phyloP scores from a whole-genome alignment of 2,888 invertebrate species.

The Chloroclysta siterata region DNA sequence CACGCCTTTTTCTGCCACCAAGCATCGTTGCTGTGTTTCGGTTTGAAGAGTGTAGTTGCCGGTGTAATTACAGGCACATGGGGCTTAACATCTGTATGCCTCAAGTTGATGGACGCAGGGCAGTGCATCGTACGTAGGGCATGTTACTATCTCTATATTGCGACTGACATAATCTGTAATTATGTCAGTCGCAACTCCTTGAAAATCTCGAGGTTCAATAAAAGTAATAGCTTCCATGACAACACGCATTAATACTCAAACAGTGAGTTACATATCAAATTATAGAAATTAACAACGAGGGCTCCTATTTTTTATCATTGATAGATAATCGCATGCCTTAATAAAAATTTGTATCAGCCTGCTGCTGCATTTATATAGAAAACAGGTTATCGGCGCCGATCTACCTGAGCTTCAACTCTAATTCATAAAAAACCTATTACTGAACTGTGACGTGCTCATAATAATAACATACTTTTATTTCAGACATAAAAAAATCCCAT shows the following conservation, averaged over 20 bases:
- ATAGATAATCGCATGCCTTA: conserved; percentile 67
- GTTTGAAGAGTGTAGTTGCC: no score
- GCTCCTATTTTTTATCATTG: conserved; percentile 62
- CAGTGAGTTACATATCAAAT: conserved; percentile 56
- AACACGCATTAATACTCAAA: conserved; percentile 66
- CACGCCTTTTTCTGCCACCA: no score
- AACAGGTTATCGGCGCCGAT: conserved; percentile 24
- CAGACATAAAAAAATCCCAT: no score
- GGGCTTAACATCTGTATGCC: no score
- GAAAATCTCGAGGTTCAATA: conserved; percentile 23
- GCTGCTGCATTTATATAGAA: conserved; percentile 43
- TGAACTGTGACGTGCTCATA: not conserved
- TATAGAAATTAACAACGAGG: conserved; percentile 67
- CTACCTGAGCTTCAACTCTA: not conserved
- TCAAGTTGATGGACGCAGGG: no score
- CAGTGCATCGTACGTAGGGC: no score
- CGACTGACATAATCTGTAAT: no score
- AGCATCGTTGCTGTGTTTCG: no score
- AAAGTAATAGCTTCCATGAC: conserved; percentile 63
- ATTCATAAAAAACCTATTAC: not conserved
- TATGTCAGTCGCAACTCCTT: no score
- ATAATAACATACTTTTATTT: no score
- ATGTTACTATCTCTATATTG: no score
- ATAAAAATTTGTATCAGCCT: conserved; percentile 73
- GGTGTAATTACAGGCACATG: no score